phyloP scores from a whole-genome alignment of 2,113 vertebrate species.

The Labrus mixtus region DNA sequence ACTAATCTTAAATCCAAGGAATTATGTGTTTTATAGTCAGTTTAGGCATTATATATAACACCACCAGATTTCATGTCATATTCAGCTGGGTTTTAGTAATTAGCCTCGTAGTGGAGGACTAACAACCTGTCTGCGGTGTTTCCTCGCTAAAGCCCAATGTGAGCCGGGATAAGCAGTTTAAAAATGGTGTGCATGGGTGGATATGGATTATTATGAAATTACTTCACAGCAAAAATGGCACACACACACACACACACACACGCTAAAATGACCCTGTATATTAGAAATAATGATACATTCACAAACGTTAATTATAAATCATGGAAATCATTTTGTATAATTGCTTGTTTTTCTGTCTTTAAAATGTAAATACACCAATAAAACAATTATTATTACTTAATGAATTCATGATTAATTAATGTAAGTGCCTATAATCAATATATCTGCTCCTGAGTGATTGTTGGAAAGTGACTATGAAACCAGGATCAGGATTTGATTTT shows the following conservation, averaged over 20 bases:
- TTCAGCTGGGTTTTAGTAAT: conserved; percentile 34
- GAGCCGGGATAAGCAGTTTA: conserved; percentile 49
- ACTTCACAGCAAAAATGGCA: conserved; percentile 33
- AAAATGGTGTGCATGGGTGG: conserved; percentile 33
- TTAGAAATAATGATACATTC: neutral
- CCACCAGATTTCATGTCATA: neutral
- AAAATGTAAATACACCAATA: no score
- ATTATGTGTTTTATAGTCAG: conserved; percentile 5
- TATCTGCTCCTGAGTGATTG: no score
- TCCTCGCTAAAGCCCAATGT: conserved; percentile 21
- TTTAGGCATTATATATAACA: conserved; percentile 8
- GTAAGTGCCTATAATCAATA: no score
- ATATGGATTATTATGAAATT: conserved; percentile 64
- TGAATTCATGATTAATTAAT: no score
- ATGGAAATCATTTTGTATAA: no score
- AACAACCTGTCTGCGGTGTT: conserved; percentile 6
- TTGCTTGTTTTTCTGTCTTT: no score
- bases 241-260: neutral
- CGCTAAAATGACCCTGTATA: neutral
- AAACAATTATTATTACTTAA: no score
- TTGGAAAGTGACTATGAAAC: no score
- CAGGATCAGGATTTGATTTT: neutral
- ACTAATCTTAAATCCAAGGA: conserved; percentile 5
- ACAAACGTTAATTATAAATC: neutral
- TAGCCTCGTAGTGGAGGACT: conserved; percentile 19